Base-by-base conservation (phyloP, 92 coral and sea anemone species). In the Palythoa caribaeorum region DNA sequence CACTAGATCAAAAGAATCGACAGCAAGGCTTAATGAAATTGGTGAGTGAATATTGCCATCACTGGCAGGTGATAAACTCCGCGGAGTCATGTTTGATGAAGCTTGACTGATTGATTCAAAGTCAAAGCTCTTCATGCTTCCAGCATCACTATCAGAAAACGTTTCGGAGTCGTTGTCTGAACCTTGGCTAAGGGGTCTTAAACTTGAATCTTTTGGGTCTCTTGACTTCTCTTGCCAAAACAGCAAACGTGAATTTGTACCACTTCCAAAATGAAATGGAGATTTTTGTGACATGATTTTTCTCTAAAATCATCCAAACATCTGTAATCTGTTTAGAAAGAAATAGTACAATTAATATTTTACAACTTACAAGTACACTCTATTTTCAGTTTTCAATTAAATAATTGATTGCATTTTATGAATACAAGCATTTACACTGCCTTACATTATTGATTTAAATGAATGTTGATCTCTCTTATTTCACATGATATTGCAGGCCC, bases 31-130 rank as follows among this genome's bases (percentile, higher is more conserved):
- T 77, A 77, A 88, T 47, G 87, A 54, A 21, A 19, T 77, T 5
- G 65, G 87, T 20, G 76, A 59, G 13, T 85, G 87, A 9, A 88
- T 91, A 50, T 87, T 85, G 78, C 87, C 87, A n/a, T 92, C 84
- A 65, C 94, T 89, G 1, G 87, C 76, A 20, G 94, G 94, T 2
- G 94, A 92, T 20, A 92, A 65, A 79, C 94, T 92, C 68, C 90
- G 65, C 3, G 94, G 92, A 1, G 94, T 81, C 60, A 81, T 68
- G 9, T 81, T 92, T 84, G 94, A 92, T 50, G 94, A 92, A 35
- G 65, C 78, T 73, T 90, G 94, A 79, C 92, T 92, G 85, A 87
- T 35, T 39, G 90, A 65, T 21, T 89, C 92, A n/a, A 92, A 63
- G 9, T 92, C 94, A 63, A 92, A 44, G 57, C 87, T 88, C 84